Base-by-base conservation (phyloP, 2,797 vertebrate genomes). In the Arremon aurantiirostris region DNA sequence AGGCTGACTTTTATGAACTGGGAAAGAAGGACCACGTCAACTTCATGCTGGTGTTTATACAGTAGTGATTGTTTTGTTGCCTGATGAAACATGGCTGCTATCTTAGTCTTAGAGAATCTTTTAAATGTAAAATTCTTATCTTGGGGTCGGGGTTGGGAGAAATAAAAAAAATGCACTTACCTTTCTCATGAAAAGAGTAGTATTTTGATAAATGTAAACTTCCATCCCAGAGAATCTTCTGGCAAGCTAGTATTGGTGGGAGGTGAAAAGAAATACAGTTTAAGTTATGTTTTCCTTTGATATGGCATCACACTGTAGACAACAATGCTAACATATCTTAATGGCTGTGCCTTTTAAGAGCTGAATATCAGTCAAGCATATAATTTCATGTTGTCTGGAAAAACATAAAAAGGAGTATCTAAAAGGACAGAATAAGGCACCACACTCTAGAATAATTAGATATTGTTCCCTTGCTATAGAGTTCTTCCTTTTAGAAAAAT, bases 261-360 rank as follows among this genome's bases (percentile, higher is more conserved):
- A 88, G 46, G 39, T 71, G 41, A 95, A 89, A 91, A 93, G 42
- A 94, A 91, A 85, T 60, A 32, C 10, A 49, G 2, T 53, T 60
- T 42, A 71, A 83, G 82, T 81, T n/a, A 34, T 41, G 42, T 78
- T 81, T 91, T 89, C 50, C 6, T 92, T 78, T 85, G 57, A 47
- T 13, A 32, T 6, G 39, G 53, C 28, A 76, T 75, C 83, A 75
- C 39, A 15, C 27, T 77, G 53, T 37, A 86, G 69, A 66, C 44
- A 90, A 60, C 35, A 94, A 87, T 28, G 30, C n/a, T 90, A 85
- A 90, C 82, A 46, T n/a, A 46, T 89, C 69, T 92, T 84, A 93
- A 80, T 46, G 63, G 41, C 28, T 86, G 44, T 64, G 66, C 41
- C 49, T 94, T 90, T 78, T 64, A 78, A 86, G 46, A 85, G 39